phyloP scores from a whole-genome alignment of 2,888 invertebrate species.

The Peribatodes rhomboidaria region DNA sequence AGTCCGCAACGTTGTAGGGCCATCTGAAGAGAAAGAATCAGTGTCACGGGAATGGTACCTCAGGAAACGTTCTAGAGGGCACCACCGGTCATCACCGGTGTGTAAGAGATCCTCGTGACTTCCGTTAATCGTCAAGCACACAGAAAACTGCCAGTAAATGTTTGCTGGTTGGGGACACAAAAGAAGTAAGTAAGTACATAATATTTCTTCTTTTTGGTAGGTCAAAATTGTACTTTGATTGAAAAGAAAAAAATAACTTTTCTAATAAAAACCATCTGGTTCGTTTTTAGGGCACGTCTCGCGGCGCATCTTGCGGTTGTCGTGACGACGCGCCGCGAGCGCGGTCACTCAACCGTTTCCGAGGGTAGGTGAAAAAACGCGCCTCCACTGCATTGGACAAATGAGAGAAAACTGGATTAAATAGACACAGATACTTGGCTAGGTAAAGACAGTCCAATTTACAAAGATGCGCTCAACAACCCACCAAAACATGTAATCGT shows the following conservation, averaged over 20 bases:
- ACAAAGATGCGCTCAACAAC: too few species aligned
- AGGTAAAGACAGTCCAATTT: too few species aligned
- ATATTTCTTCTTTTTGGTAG: background rate
- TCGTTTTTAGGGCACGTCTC: slow-evolving; percentile 27
- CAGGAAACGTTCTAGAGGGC: too few species aligned
- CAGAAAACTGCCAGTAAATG: too few species aligned
- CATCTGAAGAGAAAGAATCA: too few species aligned
- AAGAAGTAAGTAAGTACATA: background rate
- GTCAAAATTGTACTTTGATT: background rate
- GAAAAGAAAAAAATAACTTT: slow-evolving; percentile 4
- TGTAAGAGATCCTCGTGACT: too few species aligned
- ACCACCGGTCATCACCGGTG: too few species aligned
- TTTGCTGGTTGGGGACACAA: too few species aligned
- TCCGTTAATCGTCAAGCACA: too few species aligned
- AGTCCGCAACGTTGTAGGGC: too few species aligned
- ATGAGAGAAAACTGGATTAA: slow-evolving; percentile 24
- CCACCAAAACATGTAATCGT: too few species aligned
- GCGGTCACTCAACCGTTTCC: slow-evolving; percentile 68
- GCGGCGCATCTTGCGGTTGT: slow-evolving; percentile 60
- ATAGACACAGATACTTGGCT: background rate
- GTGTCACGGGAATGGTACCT: too few species aligned
- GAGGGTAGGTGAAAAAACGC: slow-evolving; percentile 78
- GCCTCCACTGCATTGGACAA: slow-evolving; percentile 56
- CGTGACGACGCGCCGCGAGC: slow-evolving; percentile 73
- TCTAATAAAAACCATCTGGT: slow-evolving; percentile 26